Conservation (phyloP, 2,888 invertebrate species). For the Amphipoea lucens region DNA sequence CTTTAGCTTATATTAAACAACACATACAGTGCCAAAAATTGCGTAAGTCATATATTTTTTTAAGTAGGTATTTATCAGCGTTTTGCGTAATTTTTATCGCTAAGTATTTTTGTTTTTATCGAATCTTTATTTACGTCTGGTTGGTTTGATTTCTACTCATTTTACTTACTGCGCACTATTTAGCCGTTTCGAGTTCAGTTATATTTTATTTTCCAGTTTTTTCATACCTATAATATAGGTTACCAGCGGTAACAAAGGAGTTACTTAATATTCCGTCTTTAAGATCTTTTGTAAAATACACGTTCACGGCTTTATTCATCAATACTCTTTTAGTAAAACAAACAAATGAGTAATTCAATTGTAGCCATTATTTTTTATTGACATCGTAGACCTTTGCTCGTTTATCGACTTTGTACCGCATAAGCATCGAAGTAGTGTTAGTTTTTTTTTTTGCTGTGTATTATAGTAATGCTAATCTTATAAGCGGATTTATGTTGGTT, state of each 20-base stretch:
- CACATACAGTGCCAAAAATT: not conserved
- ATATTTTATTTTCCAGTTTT: not conserved
- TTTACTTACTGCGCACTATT: constrained; percentile 19
- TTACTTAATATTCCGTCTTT: constrained; percentile 1
- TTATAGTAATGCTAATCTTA: not conserved
- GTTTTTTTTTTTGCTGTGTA: not conserved
- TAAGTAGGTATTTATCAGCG: not conserved
- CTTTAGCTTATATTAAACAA: too few species aligned
- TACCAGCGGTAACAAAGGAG: constrained; percentile 10
- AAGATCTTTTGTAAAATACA: not conserved
- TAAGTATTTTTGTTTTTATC: constrained; percentile 15
- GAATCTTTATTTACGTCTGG: constrained; percentile 13
- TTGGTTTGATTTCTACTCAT: not conserved
- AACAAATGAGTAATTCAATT: constrained; percentile 39
- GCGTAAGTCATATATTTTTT: not conserved
- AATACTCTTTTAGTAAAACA: constrained; percentile 28
- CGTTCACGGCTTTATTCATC: constrained; percentile 4
- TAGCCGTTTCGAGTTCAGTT: not conserved
- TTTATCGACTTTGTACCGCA: constrained; percentile 36
- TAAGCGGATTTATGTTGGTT: constrained; percentile 5
- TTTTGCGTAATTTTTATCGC: constrained; percentile 32
- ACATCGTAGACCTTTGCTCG: constrained; percentile 25
- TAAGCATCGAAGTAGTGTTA: not conserved
- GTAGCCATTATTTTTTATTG: constrained; percentile 21
- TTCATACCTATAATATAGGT: not conserved